phyloP scores from a whole-genome alignment of 2,888 invertebrate genomes.

The Unio pictorum region DNA sequence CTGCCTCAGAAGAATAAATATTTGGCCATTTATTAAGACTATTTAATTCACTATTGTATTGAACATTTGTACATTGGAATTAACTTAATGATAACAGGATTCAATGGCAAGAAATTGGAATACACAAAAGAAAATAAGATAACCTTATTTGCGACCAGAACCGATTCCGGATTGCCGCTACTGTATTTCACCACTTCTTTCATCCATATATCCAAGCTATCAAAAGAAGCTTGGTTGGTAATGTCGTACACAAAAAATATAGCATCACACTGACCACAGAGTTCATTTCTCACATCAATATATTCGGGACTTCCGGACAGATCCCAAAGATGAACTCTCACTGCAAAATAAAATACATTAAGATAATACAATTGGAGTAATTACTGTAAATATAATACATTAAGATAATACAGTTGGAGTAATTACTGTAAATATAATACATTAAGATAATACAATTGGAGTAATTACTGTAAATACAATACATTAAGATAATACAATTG shows the following conservation, averaged over 20 bases:
- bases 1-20: too few species aligned
- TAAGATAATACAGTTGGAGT: too few species aligned
- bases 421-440: too few species aligned
- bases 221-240: constrained; percentile 63
- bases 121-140: neutral
- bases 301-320: constrained; percentile 67
- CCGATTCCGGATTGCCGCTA: constrained; percentile 44
- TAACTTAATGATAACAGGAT: too few species aligned
- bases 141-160: constrained; percentile 63
- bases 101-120: too few species aligned
- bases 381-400: neutral
- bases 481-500: too few species aligned
- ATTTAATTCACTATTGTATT: too few species aligned
- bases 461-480: too few species aligned
- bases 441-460: too few species aligned
- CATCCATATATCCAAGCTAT: constrained; percentile 63
- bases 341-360: constrained; percentile 36
- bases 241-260: constrained; percentile 68
- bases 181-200: constrained; percentile 60
- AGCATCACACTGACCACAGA: constrained; percentile 65
- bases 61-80: too few species aligned
- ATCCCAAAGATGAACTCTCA: constrained; percentile 69
- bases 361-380: neutral
- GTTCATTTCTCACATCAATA: constrained; percentile 67
- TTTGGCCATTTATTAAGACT: too few species aligned